These are phyloP conservation scores for Crenuchus spilurus DNA, from an alignment of 2,797 vertebrate species.

Conservation along the genomic window DNA sequence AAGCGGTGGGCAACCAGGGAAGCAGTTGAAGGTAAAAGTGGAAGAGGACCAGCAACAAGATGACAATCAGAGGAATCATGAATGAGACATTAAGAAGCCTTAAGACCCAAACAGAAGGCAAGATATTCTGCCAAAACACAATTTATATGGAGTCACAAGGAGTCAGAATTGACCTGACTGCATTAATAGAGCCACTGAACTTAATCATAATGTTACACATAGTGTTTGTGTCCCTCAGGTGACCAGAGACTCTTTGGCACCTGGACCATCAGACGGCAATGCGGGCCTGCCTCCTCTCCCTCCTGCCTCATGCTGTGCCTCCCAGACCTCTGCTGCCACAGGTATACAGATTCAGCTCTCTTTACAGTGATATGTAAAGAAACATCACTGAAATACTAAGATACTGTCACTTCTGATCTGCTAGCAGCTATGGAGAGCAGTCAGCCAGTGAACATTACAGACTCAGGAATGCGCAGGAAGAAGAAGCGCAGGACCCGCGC, in stretches of 20 bases:
- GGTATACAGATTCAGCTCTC: background rate
- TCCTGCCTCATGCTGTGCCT: slow-evolving; percentile 59
- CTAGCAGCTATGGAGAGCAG: slow-evolving; percentile 83
- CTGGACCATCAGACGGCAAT: slow-evolving; percentile 70
- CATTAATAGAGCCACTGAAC: too few species aligned
- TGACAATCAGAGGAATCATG: background rate
- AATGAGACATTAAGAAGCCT: too few species aligned
- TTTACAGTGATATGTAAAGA: background rate
- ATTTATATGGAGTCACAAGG: too few species aligned
- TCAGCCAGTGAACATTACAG: slow-evolving; percentile 85
- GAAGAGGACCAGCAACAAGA: too few species aligned
- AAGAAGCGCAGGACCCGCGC: slow-evolving; percentile 89
- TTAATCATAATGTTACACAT: too few species aligned
- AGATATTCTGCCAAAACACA: too few species aligned
- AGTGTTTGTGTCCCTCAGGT: slow-evolving; percentile 33
- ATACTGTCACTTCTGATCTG: slow-evolving; percentile 21
- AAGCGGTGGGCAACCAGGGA: too few species aligned
- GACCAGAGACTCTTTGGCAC: slow-evolving; percentile 65
- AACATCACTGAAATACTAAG: background rate
- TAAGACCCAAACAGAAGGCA: too few species aligned
- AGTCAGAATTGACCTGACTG: slow-evolving; percentile 23
- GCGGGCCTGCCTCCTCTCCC: slow-evolving; percentile 18
- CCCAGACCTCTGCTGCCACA: slow-evolving; percentile 66
- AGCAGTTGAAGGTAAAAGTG: too few species aligned
- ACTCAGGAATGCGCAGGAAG: slow-evolving; percentile 84